These are phyloP conservation scores for Phrynocephalus versicolor DNA, from an alignment of 2,113 vertebrate species.

Conservation along the genomic window DNA sequence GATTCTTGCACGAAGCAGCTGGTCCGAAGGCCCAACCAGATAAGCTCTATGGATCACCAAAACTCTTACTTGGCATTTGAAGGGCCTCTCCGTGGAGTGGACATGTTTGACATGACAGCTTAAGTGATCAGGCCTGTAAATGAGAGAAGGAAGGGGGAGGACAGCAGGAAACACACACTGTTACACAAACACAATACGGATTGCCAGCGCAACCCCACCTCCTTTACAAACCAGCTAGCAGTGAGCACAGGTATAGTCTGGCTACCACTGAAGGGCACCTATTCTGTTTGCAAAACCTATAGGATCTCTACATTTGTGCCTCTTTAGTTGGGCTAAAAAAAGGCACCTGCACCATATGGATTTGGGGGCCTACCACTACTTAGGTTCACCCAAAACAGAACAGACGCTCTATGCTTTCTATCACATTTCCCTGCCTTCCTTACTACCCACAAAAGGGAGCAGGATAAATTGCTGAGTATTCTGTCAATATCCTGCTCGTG, in stretches of 20 bases:
- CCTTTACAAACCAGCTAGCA: background rate
- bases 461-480: too few species aligned
- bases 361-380: background rate
- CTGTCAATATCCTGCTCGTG: too few species aligned
- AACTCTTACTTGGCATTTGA: slow-evolving; percentile 99
- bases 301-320: too few species aligned
- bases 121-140: slow-evolving; percentile 95
- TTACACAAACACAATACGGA: slow-evolving; percentile 55
- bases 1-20: background rate
- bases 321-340: too few species aligned
- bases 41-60: slow-evolving; percentile 64
- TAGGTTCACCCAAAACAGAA: background rate
- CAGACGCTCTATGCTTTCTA: background rate
- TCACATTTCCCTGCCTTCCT: background rate
- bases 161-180: slow-evolving; percentile 60
- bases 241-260: background rate
- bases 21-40: background rate
- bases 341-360: too few species aligned
- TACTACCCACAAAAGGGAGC: background rate
- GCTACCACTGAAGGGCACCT: background rate
- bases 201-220: slow-evolving; percentile 32
- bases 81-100: slow-evolving; percentile 98
- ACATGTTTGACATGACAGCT: slow-evolving; percentile 99
- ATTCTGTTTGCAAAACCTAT: background rate
- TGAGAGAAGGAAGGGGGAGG: slow-evolving; percentile 56